These are phyloP conservation scores for Ochlodes sylvanus DNA, from an alignment of 2,888 invertebrate genomes.

Conservation along the genomic window DNA sequence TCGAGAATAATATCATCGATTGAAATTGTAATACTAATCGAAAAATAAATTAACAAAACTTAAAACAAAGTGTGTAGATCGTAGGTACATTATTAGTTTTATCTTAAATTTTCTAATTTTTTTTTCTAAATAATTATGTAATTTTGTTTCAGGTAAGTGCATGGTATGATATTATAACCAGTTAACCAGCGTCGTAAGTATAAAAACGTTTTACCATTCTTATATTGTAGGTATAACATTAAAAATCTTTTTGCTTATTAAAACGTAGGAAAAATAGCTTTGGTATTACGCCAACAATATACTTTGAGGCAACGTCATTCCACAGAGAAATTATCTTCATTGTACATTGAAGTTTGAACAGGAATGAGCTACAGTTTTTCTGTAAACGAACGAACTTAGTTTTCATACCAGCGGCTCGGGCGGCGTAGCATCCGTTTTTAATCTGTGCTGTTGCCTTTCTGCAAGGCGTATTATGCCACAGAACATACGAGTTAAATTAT, in stretches of 20 bases:
- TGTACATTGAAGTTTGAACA: conserved; percentile 6
- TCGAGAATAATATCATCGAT: no score
- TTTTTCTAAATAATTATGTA: no score
- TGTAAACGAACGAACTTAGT: conserved; percentile 11
- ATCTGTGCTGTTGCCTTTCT: conserved; percentile 3
- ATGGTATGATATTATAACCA: conserved; percentile 21
- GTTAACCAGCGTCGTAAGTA: conserved; percentile 27
- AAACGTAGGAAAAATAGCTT: no score
- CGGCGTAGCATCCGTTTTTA: conserved; percentile 4
- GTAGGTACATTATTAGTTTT: conserved; percentile 21
- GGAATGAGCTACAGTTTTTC: conserved; percentile 8
- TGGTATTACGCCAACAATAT: not conserved
- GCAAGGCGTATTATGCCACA: conserved; percentile 5
- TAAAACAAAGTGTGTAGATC: no score
- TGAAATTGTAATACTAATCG: no score
- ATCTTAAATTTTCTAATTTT: not conserved
- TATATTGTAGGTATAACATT: no score
- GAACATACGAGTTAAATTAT: not conserved
- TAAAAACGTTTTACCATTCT: not conserved
- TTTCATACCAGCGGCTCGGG: not conserved
- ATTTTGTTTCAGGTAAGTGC: conserved; percentile 46
- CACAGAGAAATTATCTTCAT: conserved; percentile 5
- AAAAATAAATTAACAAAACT: no score
- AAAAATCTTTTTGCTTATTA: no score
- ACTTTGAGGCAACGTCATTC: not conserved